Conservation (phyloP, 2,888 invertebrate genomes). For the Pilophorus perplexus region DNA sequence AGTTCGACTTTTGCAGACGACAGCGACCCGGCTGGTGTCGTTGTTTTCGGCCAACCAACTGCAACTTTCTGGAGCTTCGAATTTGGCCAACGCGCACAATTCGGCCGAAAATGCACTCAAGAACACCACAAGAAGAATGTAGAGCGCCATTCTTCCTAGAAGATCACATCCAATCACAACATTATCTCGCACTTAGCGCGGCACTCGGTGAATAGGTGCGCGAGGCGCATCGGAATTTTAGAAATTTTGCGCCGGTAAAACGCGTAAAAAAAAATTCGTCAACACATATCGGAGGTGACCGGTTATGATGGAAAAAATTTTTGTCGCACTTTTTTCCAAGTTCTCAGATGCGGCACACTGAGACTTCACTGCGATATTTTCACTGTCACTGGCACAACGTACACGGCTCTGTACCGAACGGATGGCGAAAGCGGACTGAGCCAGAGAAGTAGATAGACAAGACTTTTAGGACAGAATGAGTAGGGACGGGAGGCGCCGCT, state of each 20-base stretch:
- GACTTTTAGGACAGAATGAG: conserved; percentile 37
- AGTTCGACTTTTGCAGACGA: conserved; percentile 68
- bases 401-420: conserved; percentile 24
- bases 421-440: conserved; percentile 31
- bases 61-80: conserved; percentile 53
- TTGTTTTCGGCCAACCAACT: conserved; percentile 55
- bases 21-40: conserved; percentile 55
- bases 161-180: conserved; percentile 33
- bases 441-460: conserved; percentile 15
- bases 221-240: too few species aligned
- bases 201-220: not conserved
- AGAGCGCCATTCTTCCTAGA: conserved; percentile 14
- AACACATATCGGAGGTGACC: too few species aligned
- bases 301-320: too few species aligned
- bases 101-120: conserved; percentile 13
- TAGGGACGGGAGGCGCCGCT: conserved; percentile 8
- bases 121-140: conserved; percentile 26
- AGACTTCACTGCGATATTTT: not conserved
- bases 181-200: conserved; percentile 17
- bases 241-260: too few species aligned
- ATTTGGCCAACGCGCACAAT: conserved; percentile 22
- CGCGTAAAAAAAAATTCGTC: too few species aligned
- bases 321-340: too few species aligned
- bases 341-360: not conserved
- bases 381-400: not conserved